These are phyloP conservation scores for Agapostemon virescens DNA, from an alignment of 2,888 invertebrate genomes.

Conservation along the genomic window DNA sequence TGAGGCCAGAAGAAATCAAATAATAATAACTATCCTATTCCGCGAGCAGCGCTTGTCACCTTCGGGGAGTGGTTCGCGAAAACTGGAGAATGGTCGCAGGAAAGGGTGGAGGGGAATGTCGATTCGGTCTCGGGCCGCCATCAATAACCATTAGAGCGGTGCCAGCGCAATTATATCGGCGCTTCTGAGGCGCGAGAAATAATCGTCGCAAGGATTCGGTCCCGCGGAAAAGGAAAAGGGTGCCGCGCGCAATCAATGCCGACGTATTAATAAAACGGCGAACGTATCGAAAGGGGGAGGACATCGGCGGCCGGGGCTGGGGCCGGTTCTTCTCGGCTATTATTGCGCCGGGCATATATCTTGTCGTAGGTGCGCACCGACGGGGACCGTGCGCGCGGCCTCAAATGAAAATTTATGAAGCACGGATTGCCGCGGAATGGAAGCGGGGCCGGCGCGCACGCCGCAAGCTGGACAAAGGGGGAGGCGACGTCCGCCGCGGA, in stretches of 20 bases:
- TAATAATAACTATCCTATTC: no score
- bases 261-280: slow-evolving; percentile 63
- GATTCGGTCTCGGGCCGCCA: slow-evolving; percentile 67
- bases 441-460: slow-evolving; percentile 19
- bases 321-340: slow-evolving; percentile 34
- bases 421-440: slow-evolving; percentile 57
- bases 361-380: slow-evolving; percentile 47
- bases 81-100: neutral
- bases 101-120: slow-evolving; percentile 22
- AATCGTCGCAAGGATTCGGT: slow-evolving; percentile 23
- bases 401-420: slow-evolving; percentile 66
- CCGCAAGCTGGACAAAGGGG: slow-evolving; percentile 11
- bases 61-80: slow-evolving; percentile 48
- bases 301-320: neutral
- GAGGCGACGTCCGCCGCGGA: slow-evolving; percentile 30
- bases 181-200: slow-evolving; percentile 71
- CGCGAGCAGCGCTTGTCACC: slow-evolving; percentile 38
- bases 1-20: no score
- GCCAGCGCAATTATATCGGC: slow-evolving; percentile 76
- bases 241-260: slow-evolving; percentile 44
- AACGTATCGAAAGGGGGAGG: slow-evolving; percentile 50
- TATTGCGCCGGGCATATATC: slow-evolving; percentile 57
- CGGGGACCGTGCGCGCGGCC: slow-evolving; percentile 25
- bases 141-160: slow-evolving; percentile 77
- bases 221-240: slow-evolving; percentile 17